A percentile compares a stretch with the other conserved stretches of the same genome.
Conservation (phyloP, 1,140 invertebrate genomes). For the Microplitis demolitor region DNA sequence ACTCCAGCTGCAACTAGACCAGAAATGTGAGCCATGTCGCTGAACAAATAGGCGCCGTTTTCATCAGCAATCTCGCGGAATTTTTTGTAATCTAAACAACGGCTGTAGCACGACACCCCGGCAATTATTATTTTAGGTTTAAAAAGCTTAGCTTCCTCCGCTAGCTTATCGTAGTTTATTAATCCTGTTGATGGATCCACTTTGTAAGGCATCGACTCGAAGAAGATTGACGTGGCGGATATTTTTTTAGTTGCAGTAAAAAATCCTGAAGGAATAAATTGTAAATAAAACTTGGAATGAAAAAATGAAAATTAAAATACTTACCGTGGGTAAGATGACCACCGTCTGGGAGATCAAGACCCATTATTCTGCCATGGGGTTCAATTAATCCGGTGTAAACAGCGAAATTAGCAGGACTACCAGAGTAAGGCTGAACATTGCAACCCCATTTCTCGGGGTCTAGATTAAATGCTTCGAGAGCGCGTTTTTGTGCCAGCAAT, state of each 20-base stretch:
- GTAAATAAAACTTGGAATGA: background rate
- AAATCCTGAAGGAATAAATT: slow-evolving; percentile 65
- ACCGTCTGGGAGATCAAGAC: slow-evolving; percentile 93
- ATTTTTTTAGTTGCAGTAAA: slow-evolving; percentile 91
- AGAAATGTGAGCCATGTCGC: slow-evolving; percentile 95
- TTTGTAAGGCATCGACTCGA: slow-evolving; percentile 98
- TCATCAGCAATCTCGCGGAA: slow-evolving; percentile 90
- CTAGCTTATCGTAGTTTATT: slow-evolving; percentile 92
- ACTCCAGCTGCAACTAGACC: slow-evolving; percentile 88
- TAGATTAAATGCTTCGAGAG: slow-evolving; percentile 84
- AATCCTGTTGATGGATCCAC: slow-evolving; percentile 83
- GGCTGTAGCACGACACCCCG: slow-evolving; percentile 87
- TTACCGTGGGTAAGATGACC: slow-evolving; percentile 92
- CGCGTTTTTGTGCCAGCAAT: slow-evolving; percentile 83
- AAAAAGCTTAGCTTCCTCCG: slow-evolving; percentile 83
- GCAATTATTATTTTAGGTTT: slow-evolving; percentile 94
- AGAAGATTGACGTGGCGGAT: slow-evolving; percentile 96
- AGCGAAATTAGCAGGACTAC: slow-evolving; percentile 97
- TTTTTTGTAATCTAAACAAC: slow-evolving; percentile 84
- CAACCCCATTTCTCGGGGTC: slow-evolving; percentile 91
- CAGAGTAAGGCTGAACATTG: slow-evolving; percentile 97
- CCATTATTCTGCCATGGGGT: slow-evolving; percentile 97
- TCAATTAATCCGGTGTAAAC: slow-evolving; percentile 86
- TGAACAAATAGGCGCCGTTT: slow-evolving; percentile 85
- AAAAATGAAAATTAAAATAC: background rate